Evolutionary conservation across 2,888 invertebrate species (phyloP), one percentile per base, ranked within the genome.

Genomic region (Torymus tubicola): DNA sequence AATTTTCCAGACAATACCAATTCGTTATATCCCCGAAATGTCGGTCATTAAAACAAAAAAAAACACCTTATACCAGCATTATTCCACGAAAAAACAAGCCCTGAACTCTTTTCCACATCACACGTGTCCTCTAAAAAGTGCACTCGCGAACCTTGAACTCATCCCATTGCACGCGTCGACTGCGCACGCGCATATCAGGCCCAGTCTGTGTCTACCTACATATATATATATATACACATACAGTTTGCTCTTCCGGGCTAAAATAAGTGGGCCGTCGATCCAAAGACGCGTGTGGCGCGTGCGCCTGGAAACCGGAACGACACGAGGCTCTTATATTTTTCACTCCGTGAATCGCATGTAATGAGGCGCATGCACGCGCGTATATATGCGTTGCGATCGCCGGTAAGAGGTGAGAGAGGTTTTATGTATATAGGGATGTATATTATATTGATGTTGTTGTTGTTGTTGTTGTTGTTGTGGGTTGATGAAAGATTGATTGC

Each of bases 201-300:
- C 31, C 31, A 31, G 31, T 31, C 31, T 2, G 31, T 31, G n/a
- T n/a, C 31, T 31, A 31, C 31, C 31, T 31, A 24, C 24, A 24
- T 24, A 31, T n/a, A n/a, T n/a, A n/a, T n/a, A n/a, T n/a, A n/a
- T n/a, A n/a, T n/a, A n/a, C n/a, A n/a, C 31, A 24, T 3, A 24
- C 24, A 31, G 5, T 31, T 0, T 8, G 31, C 55, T 74, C 69
- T 79, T 74, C 73, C 78, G 73, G 79, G 61, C 16, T 13, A 2
- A 12, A 31, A 63, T 71, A 84, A 81, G 76, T 78, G 82, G 84
- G 76, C 80, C 83, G 81, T 83, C 82, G 82, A 82, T 78, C 78
- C 68, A 71, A 75, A 69, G 52, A 76, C 82, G 81, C 80, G 81
- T 82, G 83, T 10, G 53, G 83, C 31, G 50, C 74, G 73, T n/a